Base-by-base conservation (phyloP, 2,888 invertebrate genomes). In the Platyscelio sp. region DNA sequence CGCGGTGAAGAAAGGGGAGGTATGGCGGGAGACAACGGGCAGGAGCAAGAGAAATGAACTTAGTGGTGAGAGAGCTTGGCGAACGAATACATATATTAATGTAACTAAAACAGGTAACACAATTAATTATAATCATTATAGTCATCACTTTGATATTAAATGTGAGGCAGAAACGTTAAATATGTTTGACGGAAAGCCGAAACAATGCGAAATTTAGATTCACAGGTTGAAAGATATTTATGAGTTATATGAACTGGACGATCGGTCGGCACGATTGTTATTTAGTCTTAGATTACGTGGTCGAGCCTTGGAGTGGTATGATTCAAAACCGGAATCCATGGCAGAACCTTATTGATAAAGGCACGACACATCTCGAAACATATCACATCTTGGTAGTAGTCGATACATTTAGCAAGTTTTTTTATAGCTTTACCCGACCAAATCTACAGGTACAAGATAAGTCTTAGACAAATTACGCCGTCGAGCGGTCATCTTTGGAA, bases 111-210 rank as follows among this genome's bases (percentile, higher is more conserved):
- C n/a, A n/a, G n/a, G n/a, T n/a, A n/a, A n/a, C n/a, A n/a, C n/a
- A n/a, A n/a, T n/a, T n/a, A n/a, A n/a, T n/a, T n/a, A n/a, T n/a
- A n/a, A n/a, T n/a, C n/a, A n/a, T n/a, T n/a, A n/a, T n/a, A n/a
- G n/a, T n/a, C n/a, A n/a, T n/a, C n/a, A n/a, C n/a, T n/a, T n/a
- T n/a, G 15, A 40, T 15, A 15, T 40, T 40, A 40, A 40, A 15
- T 40, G 15, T 49, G 20, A 20, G 20, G 49, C 49, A 6, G 49
- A 49, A 3, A 49, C 20, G 11, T 49, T 49, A 27, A n/a, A 56
- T 56, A n/a, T 56, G 43, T 63, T 63, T 26, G 63, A 63, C 46
- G 63, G 63, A 26, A 43, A 63, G 18, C 20, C 63, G 1, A 46
- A 63, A 43, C 2, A 63, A 7, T 63, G 43, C 26, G 15, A 46